Percentiles rank a stretch among this genome's conserved stretches.
phyloP scores from a whole-genome alignment of 2,797 vertebrate genomes.

The Tragopan temminckii region DNA sequence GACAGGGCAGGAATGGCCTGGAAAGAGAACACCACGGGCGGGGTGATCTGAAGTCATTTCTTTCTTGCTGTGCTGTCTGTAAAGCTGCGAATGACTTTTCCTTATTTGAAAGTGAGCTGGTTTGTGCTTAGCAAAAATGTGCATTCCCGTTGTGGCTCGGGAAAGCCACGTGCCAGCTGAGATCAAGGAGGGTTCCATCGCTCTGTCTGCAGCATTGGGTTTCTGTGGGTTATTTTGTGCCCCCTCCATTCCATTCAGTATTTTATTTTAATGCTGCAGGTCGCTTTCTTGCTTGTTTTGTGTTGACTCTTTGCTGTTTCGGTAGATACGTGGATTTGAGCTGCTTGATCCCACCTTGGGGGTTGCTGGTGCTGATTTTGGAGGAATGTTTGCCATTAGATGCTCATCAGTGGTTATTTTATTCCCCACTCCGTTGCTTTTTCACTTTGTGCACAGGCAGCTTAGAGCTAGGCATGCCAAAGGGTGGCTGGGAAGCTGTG shows the following conservation, averaged over 20 bases:
- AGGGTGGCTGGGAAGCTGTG: neutral
- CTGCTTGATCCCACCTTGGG: neutral
- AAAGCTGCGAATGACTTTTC: neutral
- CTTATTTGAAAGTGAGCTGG: neutral
- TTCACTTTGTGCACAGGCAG: neutral
- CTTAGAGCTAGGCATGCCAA: neutral
- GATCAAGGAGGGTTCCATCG: neutral
- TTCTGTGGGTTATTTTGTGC: neutral
- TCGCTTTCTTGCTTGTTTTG: neutral
- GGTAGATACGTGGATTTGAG: too few relatives aligned
- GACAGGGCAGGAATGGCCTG: neutral
- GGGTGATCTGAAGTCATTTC: neutral
- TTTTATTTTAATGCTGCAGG: neutral
- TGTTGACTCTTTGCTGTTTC: neutral
- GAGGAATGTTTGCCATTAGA: too few relatives aligned
- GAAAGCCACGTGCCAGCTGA: too few relatives aligned
- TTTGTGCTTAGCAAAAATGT: too few relatives aligned
- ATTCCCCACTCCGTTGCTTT: neutral
- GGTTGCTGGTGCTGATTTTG: too few relatives aligned
- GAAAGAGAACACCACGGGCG: accelerated
- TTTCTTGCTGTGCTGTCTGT: neutral
- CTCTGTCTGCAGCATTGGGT: accelerated
- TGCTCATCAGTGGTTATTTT: too few relatives aligned
- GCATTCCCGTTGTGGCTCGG: too few relatives aligned
- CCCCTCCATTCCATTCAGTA: neutral